Percentiles rank a stretch among this genome's conserved stretches.
Evolutionary conservation across 1,140 invertebrate species (phyloP).

Genomic region (Onthophagus taurus): DNA sequence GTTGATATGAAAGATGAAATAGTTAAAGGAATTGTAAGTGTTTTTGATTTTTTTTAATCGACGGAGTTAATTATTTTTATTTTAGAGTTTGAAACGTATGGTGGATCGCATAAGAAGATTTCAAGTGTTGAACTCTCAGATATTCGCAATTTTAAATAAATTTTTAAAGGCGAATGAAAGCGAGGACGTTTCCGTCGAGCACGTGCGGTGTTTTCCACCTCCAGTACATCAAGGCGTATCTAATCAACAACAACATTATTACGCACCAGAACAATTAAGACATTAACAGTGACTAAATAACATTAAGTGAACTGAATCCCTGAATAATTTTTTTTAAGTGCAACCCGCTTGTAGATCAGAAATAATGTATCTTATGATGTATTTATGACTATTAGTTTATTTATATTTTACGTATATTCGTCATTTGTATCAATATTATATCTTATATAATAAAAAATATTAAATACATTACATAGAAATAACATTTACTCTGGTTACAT

Average conservation of each 20-base stretch:
- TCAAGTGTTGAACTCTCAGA: conserved; percentile 97
- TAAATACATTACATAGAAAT: too few species aligned
- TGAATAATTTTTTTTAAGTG: too few species aligned
- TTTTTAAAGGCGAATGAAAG: conserved; percentile 81
- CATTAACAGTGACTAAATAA: conserved; percentile 30
- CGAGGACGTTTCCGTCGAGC: conserved; percentile 84
- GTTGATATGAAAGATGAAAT: conserved; percentile 95
- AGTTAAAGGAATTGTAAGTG: conserved; percentile 92
- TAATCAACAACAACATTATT: conserved; percentile 51
- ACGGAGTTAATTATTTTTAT: conserved; percentile 25
- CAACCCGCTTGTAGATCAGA: too few species aligned
- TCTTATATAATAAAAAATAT: too few species aligned
- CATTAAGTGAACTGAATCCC: too few species aligned
- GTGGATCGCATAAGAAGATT: conserved; percentile 95
- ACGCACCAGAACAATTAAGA: conserved; percentile 49
- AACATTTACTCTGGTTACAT: too few species aligned
- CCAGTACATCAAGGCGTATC: conserved; percentile 80
- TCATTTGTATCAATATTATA: too few species aligned
- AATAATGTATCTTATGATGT: too few species aligned
- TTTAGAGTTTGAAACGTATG: conserved; percentile 89
- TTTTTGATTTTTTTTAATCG: conserved; percentile 13
- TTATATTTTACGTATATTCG: too few species aligned
- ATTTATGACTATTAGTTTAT: too few species aligned
- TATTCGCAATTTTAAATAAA: conserved; percentile 95
- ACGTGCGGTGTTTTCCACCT: conserved; percentile 94